Evolutionary conservation across 1,140 invertebrate genomes (phyloP).

Genomic region (Ladona fulva): DNA sequence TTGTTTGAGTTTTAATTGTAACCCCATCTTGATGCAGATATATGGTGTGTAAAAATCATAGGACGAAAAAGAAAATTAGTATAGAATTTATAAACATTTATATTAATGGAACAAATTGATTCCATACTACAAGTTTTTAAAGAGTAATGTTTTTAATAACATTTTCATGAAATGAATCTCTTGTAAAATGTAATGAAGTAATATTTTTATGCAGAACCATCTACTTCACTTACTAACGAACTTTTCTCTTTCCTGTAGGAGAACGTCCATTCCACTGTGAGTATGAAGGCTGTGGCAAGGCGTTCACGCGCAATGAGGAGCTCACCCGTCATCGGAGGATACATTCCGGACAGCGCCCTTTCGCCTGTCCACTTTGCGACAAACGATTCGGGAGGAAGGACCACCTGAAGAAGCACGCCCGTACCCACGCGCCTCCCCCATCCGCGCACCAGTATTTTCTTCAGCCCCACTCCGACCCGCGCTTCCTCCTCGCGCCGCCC

Average conservation of each 20-base stretch:
- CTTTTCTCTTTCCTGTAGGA: constrained; percentile 39
- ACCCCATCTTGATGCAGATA: too few relatives aligned
- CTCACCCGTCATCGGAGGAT: constrained; percentile 84
- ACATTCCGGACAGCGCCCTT: constrained; percentile 74
- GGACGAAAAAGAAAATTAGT: too few relatives aligned
- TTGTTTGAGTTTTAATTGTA: too few relatives aligned
- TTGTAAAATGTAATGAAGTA: too few relatives aligned
- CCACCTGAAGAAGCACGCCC: constrained; percentile 72
- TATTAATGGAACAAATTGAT: too few relatives aligned
- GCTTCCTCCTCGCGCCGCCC: constrained; percentile 2
- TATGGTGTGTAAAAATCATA: too few relatives aligned
- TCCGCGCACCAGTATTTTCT: constrained; percentile 17
- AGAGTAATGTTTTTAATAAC: too few relatives aligned
- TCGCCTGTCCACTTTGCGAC: constrained; percentile 65
- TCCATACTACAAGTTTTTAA: too few relatives aligned
- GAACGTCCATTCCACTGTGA: constrained; percentile 82
- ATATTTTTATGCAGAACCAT: too few relatives aligned
- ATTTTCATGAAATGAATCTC: too few relatives aligned
- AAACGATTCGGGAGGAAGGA: constrained; percentile 86
- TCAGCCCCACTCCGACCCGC: constrained; percentile 19
- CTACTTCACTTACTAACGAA: too few relatives aligned
- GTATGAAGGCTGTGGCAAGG: constrained; percentile 71
- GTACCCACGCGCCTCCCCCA: constrained; percentile 41
- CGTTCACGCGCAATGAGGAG: constrained; percentile 89
- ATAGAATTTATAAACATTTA: too few relatives aligned